These are phyloP conservation scores for Pilophorus perplexus DNA, from an alignment of 2,888 invertebrate genomes.

Conservation along the genomic window DNA sequence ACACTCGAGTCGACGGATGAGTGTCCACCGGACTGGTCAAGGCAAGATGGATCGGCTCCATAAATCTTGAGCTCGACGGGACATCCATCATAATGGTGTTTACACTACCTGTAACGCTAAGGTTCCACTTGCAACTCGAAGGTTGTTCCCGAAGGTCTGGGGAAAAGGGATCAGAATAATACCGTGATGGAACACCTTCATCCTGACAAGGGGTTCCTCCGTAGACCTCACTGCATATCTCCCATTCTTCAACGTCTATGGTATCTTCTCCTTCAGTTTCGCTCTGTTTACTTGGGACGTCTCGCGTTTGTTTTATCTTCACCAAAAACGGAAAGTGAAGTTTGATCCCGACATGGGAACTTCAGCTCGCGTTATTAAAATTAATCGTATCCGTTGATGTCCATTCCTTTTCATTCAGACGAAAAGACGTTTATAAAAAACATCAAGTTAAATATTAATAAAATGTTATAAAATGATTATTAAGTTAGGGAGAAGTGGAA, in stretches of 20 bases:
- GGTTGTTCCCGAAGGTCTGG: not conserved
- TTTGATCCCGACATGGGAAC: not conserved
- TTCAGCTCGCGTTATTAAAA: no score
- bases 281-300: constrained; percentile 17
- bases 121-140: no score
- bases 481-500: no score
- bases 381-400: no score
- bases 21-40: constrained; percentile 29
- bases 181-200: constrained; percentile 20
- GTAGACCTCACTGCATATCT: no score
- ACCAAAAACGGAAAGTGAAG: not conserved
- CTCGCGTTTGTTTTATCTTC: constrained; percentile 24
- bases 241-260: no score
- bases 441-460: no score
- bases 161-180: constrained; percentile 14
- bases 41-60: constrained; percentile 30
- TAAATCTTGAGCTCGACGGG: constrained; percentile 30
- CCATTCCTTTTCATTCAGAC: no score
- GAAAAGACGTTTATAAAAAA: no score
- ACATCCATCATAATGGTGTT: constrained; percentile 36
- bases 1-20: constrained; percentile 24
- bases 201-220: constrained; percentile 15
- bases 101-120: constrained; percentile 13
- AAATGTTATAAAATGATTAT: no score
- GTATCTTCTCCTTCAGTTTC: not conserved